Evolutionary conservation across 2,797 vertebrate genomes (phyloP).

Genomic region (Pristis pectinata): DNA sequence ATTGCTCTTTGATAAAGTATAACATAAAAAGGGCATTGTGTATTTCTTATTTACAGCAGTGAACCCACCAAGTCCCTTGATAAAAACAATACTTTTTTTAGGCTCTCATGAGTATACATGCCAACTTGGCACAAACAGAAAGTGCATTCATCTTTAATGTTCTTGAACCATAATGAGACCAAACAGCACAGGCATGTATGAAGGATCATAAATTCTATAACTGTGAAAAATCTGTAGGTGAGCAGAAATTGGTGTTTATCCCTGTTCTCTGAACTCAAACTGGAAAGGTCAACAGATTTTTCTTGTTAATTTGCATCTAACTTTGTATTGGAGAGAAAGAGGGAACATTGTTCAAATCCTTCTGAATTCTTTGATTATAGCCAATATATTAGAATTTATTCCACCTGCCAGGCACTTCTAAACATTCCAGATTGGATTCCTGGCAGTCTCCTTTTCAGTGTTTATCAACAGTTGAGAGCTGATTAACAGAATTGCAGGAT

Average conservation of each 20-base stretch:
- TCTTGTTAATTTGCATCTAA: background rate
- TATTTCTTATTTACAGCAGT: background rate
- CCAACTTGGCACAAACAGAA: background rate
- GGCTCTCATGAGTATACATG: too few relatives aligned
- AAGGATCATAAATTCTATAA: slow-evolving; percentile 17
- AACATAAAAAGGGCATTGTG: background rate
- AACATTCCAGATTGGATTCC: background rate
- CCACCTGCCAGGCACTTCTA: background rate
- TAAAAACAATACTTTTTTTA: background rate
- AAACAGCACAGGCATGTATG: background rate
- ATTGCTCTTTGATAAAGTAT: background rate
- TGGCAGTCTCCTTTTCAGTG: background rate
- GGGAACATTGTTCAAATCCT: background rate
- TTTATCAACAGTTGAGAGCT: background rate
- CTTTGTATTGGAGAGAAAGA: background rate
- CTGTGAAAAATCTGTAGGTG: background rate
- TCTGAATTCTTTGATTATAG: background rate
- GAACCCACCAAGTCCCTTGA: background rate
- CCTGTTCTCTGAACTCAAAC: background rate
- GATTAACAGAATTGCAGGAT: background rate
- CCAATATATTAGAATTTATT: background rate
- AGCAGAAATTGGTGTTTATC: background rate
- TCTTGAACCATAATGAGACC: slow-evolving; percentile 8
- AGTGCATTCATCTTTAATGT: slow-evolving; percentile 10
- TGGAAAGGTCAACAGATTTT: background rate